Percentiles rank a stretch among this genome's conserved stretches.
Conservation (phyloP, 2,888 invertebrate species). For the Nasonovia ribisnigri region DNA sequence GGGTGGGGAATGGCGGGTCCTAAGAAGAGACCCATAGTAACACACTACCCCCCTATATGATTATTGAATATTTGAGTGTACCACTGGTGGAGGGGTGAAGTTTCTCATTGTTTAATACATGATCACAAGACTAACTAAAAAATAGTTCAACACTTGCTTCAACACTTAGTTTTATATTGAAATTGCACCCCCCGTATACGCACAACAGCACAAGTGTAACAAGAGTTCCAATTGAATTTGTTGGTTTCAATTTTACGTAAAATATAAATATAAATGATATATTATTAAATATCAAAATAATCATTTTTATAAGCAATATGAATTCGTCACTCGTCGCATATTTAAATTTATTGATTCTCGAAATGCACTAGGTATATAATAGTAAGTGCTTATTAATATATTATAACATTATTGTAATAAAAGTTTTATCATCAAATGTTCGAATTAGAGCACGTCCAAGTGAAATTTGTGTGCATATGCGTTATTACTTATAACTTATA, state of each 20-base stretch:
- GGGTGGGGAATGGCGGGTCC: background rate
- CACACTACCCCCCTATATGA: background rate
- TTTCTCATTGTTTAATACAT: background rate
- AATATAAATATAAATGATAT: background rate
- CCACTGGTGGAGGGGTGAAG: background rate
- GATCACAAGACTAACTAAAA: background rate
- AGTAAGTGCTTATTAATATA: background rate
- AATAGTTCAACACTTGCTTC: background rate
- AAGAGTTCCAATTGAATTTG: background rate
- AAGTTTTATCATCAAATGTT: background rate
- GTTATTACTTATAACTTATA: too few species aligned
- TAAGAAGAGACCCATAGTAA: background rate
- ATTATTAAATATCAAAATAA: background rate
- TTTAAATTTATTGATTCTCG: background rate
- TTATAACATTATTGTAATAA: background rate
- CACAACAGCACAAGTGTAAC: background rate
- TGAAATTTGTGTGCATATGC: background rate
- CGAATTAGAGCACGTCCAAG: background rate
- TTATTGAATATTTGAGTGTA: background rate
- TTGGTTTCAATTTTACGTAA: background rate
- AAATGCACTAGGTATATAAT: background rate
- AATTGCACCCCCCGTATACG: background rate
- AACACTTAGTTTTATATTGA: background rate
- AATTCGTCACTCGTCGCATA: background rate
- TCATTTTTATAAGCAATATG: background rate